Percentiles rank a stretch among this genome's conserved stretches.
These are phyloP conservation scores for Lumbricus terrestris DNA, from an alignment of 2,888 invertebrate genomes.

Conservation along the genomic window DNA sequence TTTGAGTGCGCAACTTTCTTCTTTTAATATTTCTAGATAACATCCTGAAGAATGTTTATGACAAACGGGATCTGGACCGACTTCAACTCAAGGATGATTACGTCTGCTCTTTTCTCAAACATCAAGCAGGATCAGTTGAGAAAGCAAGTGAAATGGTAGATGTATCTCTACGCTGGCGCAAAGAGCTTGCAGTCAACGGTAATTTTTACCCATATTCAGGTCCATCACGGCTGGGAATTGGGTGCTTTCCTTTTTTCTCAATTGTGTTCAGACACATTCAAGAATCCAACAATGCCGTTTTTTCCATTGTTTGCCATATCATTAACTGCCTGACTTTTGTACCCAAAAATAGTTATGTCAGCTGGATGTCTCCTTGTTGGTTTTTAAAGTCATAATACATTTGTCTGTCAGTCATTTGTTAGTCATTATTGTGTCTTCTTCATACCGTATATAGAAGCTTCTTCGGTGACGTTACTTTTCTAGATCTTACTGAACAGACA, in stretches of 20 bases:
- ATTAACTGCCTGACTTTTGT: no score
- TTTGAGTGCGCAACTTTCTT: not conserved
- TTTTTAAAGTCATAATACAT: no score
- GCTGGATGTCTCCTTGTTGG: no score
- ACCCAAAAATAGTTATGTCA: no score
- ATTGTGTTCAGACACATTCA: not conserved
- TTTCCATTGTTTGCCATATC: no score
- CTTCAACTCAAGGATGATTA: constrained; percentile 49
- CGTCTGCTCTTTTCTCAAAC: constrained; percentile 69
- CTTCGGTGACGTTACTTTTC: constrained; percentile 26
- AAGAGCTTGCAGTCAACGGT: constrained; percentile 39
- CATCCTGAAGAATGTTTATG: constrained; percentile 50
- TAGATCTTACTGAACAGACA: constrained; percentile 65
- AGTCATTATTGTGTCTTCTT: no score
- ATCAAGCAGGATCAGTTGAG: constrained; percentile 72
- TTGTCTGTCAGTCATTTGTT: not conserved
- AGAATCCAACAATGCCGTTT: not conserved
- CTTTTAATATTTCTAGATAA: constrained; percentile 41
- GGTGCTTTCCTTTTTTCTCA: not conserved
- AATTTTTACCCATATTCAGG: not conserved
- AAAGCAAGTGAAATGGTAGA: constrained; percentile 46
- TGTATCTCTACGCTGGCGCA: constrained; percentile 37
- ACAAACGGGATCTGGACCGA: constrained; percentile 52
- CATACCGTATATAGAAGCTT: not conserved
- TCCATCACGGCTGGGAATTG: not conserved